These are phyloP conservation scores for Limnodromus scolopaceus DNA, from an alignment of 2,797 vertebrate genomes.

Conservation along the genomic window DNA sequence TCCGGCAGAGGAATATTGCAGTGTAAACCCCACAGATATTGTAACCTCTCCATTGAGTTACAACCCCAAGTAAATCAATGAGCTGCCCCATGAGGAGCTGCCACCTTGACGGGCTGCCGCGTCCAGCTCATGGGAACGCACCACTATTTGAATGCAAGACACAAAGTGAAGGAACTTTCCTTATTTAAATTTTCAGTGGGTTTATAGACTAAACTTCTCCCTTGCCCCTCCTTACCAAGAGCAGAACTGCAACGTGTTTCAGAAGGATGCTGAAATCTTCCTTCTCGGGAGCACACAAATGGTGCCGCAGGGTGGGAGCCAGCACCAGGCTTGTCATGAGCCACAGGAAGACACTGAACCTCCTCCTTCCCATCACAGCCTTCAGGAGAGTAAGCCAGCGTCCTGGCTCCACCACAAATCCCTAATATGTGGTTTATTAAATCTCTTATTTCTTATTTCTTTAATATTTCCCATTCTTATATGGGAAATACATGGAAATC, in stretches of 20 bases:
- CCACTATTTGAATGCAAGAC: not conserved
- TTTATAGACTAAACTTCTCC: not conserved
- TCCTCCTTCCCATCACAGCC: not conserved
- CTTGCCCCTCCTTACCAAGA: not conserved
- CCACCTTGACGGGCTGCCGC: not conserved
- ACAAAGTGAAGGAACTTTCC: not conserved
- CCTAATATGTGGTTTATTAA: fast-evolving
- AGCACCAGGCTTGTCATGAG: fast-evolving
- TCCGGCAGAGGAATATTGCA: not conserved
- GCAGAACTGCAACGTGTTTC: not conserved
- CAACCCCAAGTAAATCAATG: not conserved
- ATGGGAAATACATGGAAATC: not conserved
- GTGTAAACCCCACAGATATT: not conserved
- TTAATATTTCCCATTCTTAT: too few relatives aligned
- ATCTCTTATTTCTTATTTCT: not conserved
- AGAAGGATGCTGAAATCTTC: not conserved
- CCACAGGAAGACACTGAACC: not conserved
- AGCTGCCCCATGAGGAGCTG: not conserved
- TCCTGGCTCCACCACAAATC: not conserved
- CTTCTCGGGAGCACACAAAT: fast-evolving
- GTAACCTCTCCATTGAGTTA: not conserved
- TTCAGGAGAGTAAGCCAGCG: not conserved
- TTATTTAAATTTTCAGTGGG: not conserved
- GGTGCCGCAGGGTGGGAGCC: fast-evolving
- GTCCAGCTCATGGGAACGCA: fast-evolving